Conservation (phyloP, 2,797 vertebrate genomes). For the Pagetopsis macropterus region DNA sequence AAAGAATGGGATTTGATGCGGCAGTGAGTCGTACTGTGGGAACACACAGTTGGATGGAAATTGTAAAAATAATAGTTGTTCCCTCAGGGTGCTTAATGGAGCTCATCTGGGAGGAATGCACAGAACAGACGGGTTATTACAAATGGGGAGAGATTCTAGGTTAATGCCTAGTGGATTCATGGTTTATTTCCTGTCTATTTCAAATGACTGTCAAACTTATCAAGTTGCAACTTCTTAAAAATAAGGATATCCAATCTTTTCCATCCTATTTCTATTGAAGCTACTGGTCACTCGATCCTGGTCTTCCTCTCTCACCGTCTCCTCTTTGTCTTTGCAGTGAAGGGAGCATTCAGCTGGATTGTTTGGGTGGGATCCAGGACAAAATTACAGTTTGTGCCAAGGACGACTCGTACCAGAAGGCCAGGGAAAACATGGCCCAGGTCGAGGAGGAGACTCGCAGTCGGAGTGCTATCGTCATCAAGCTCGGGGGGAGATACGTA, state of each 20-base stretch:
- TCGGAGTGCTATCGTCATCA: slow-evolving; percentile 95
- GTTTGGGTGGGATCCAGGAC: slow-evolving; percentile 96
- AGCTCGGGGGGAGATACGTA: slow-evolving; percentile 91
- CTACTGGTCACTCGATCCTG: slow-evolving; percentile 1
- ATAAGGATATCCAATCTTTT: neutral
- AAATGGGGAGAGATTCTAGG: slow-evolving; percentile 13
- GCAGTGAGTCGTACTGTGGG: slow-evolving; percentile 54
- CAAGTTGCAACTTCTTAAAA: neutral
- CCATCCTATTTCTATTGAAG: slow-evolving; percentile 2
- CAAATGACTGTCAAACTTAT: neutral
- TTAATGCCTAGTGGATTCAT: slow-evolving; percentile 8
- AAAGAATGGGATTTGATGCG: slow-evolving; percentile 64
- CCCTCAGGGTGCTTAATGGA: slow-evolving; percentile 33
- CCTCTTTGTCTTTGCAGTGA: slow-evolving; percentile 82
- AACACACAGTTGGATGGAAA: slow-evolving; percentile 57
- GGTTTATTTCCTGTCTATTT: slow-evolving; percentile 1
- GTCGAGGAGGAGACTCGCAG: slow-evolving; percentile 97
- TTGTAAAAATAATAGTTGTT: slow-evolving; percentile 53
- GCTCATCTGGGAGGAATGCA: slow-evolving; percentile 37
- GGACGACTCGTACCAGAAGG: slow-evolving; percentile 98
- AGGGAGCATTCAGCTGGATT: slow-evolving; percentile 94
- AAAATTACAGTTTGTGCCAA: slow-evolving; percentile 98
- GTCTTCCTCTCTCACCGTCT: slow-evolving; percentile 30
- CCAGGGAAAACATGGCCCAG: slow-evolving; percentile 95
- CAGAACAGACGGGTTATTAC: slow-evolving; percentile 11